Conservation (phyloP, 2,113 vertebrate species). For the Holacanthus passer region DNA sequence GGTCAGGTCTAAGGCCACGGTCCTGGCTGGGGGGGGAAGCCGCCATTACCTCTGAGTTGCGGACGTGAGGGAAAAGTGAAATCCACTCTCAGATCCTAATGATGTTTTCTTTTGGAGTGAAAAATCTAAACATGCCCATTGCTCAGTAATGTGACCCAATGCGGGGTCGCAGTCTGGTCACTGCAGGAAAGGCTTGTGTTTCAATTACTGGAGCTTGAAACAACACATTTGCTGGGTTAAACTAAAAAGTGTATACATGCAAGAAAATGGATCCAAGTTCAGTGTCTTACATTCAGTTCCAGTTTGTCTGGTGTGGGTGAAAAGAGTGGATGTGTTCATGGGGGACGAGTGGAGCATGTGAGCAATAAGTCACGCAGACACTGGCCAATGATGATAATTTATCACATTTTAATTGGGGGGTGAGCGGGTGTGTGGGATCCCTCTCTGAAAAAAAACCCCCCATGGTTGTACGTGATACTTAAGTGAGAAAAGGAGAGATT, state of each 20-base stretch:
- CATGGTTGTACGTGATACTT: conserved; percentile 66
- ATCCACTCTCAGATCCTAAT: conserved; percentile 79
- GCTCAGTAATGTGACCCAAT: conserved; percentile 81
- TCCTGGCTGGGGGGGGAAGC: conserved; percentile 49
- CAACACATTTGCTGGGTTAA: conserved; percentile 65
- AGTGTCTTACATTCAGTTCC: conserved; percentile 21
- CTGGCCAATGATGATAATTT: conserved; percentile 64
- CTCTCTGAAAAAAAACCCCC: conserved; percentile 30
- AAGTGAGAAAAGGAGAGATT: conserved; percentile 52
- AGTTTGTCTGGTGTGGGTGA: conserved; percentile 36
- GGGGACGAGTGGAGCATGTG: conserved; percentile 59
- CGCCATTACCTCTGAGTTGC: conserved; percentile 63
- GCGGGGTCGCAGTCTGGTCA: conserved; percentile 80
- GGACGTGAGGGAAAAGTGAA: conserved; percentile 81
- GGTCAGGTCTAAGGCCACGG: conserved; percentile 79
- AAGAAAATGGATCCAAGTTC: conserved; percentile 11
- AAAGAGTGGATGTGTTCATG: conserved; percentile 54
- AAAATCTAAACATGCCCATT: conserved; percentile 83
- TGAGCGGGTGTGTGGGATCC: conserved; percentile 41
- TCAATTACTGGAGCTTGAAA: conserved; percentile 76
- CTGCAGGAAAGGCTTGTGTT: conserved; percentile 80
- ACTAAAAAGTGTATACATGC: neutral
- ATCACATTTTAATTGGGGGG: conserved; percentile 60
- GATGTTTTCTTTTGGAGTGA: conserved; percentile 82
- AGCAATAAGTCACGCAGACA: conserved; percentile 61